Base-by-base conservation (phyloP, 2,888 invertebrate species). In the Drosophila picticornis region DNA sequence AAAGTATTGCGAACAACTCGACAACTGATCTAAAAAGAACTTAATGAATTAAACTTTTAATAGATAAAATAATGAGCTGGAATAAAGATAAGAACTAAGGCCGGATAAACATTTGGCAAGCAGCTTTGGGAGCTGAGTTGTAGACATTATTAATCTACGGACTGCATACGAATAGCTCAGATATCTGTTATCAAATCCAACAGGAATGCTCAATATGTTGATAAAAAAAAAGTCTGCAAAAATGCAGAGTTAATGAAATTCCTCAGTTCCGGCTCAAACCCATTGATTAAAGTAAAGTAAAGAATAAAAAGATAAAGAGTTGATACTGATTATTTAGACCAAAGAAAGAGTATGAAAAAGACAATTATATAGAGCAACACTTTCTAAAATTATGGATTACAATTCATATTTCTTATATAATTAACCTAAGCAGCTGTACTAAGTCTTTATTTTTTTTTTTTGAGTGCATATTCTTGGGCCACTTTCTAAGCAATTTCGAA, bases 401-500 rank as follows among this genome's bases (percentile, higher is more conserved):
- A 34, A 22, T 29, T 13, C 13, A 19, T 27, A 31, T 3, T 4
- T 25, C 2, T 16, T 25, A 16, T 1, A 29, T 32, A 4, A 1
- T 22, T 25, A 27, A 27, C 16, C 27, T 19, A 2, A 32, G 27
- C 46, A 55, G 34, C 10, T 57, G 38, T 10, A 56, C 19, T 56
- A 56, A 19, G 36, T 25, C 22, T 11, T 16, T 60, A 10, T 40
- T n/a, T 25, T 13, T 13, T 4, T 29, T 31, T 43, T 55, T 57
- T 3, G 16, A 48, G 43, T 60, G 56, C 55, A 63, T 27, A 38
- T 40, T 69, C 51, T 43, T 43, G 31, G 46, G 58, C 63, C 38
- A 76, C 81, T 78, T 78, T 80, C 77, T 57, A 72, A 72, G 59
- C 67, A 64, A 62, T 66, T 62, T 62, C n/a, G 0, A n/a, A 38